Conservation (phyloP, 2,113 vertebrate genomes). For the Recurvirostra avosetta region DNA sequence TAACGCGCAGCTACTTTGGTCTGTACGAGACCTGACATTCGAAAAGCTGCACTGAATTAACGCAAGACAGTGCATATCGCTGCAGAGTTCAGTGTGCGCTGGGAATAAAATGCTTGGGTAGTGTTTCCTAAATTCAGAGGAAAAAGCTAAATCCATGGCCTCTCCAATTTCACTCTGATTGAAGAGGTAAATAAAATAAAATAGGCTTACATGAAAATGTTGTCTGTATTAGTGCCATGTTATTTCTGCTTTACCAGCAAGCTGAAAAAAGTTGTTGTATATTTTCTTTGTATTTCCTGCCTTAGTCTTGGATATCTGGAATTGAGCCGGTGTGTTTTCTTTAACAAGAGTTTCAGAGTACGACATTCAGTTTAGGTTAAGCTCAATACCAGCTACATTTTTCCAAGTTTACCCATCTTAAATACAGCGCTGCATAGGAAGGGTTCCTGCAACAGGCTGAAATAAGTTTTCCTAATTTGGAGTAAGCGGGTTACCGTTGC, state of each 20-base stretch:
- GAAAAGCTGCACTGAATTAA: conserved; percentile 59
- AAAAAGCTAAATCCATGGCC: background rate
- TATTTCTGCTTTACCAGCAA: conserved; percentile 27
- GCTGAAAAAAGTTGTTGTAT: background rate
- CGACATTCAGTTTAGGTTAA: conserved; percentile 32
- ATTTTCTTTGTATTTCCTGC: background rate
- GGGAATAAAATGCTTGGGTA: conserved; percentile 24
- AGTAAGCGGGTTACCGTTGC: background rate
- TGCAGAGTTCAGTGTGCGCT: accelerated
- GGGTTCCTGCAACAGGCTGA: background rate
- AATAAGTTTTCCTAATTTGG: background rate
- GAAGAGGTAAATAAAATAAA: conserved; percentile 58
- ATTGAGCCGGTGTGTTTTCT: conserved; percentile 50
- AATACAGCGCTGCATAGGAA: background rate
- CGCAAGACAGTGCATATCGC: background rate
- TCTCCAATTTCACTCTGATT: conserved; percentile 54
- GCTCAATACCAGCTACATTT: conserved; percentile 48
- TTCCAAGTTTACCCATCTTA: conserved; percentile 4
- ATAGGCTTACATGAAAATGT: conserved; percentile 54
- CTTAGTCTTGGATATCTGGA: conserved; percentile 44
- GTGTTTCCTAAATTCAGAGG: background rate
- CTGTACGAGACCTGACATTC: background rate
- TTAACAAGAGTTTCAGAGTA: conserved; percentile 52
- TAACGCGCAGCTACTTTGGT: background rate
- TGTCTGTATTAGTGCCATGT: conserved; percentile 33